phyloP scores from a whole-genome alignment of 2,113 vertebrate species.

The Opisthocomus hoazin region DNA sequence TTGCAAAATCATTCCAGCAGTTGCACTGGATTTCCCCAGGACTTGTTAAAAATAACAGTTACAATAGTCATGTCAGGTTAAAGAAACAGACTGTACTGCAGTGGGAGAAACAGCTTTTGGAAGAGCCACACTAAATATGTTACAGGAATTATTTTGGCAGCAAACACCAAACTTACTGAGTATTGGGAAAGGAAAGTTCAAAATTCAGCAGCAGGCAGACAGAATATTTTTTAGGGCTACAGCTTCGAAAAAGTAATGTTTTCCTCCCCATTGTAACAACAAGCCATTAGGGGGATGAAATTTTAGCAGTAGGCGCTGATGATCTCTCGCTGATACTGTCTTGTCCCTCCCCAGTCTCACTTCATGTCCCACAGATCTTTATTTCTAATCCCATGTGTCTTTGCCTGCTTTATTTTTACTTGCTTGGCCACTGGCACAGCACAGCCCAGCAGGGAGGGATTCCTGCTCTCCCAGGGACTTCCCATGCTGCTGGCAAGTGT shows the following conservation, averaged over 20 bases:
- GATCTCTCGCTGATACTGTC: not conserved
- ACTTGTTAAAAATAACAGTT: not conserved
- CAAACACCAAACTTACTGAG: not conserved
- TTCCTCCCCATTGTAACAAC: not conserved
- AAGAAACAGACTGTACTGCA: not conserved
- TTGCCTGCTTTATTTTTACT: not conserved
- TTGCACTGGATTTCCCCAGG: not conserved
- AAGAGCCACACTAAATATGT: not conserved
- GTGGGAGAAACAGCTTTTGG: not conserved
- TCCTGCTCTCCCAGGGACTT: not conserved
- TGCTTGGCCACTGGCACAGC: not conserved
- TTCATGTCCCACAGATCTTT: not conserved
- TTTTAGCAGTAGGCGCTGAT: not conserved
- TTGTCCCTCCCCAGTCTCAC: not conserved
- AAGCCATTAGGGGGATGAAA: not conserved
- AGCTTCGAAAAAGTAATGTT: not conserved
- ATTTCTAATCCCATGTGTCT: not conserved
- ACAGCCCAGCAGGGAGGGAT: not conserved
- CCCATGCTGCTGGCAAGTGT: accelerated
- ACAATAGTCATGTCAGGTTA: accelerated
- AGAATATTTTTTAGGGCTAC: not conserved
- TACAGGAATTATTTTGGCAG: not conserved
- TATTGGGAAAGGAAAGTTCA: not conserved
- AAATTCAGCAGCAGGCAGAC: not conserved
- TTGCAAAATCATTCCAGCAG: not conserved